These are phyloP conservation scores for Thymallus thymallus DNA, from an alignment of 2,113 vertebrate species.

Conservation along the genomic window DNA sequence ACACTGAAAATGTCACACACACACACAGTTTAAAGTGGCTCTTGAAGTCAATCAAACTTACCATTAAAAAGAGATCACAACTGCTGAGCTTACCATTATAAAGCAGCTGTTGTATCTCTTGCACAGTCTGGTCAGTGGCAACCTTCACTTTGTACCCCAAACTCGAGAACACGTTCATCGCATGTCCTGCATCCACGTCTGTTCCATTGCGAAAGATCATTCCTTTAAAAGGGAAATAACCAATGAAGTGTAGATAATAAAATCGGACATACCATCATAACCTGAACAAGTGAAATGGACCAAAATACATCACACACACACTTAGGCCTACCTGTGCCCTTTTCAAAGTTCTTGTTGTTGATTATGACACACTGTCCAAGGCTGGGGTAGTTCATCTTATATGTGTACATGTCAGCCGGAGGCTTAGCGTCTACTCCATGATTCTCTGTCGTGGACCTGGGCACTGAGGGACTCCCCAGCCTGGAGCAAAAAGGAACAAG, in stretches of 20 bases:
- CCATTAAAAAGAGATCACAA: neutral
- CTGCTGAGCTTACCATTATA: neutral
- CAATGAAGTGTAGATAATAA: neutral
- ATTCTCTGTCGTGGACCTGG: neutral
- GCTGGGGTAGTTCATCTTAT: slow-evolving; percentile 79
- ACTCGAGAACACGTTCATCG: slow-evolving; percentile 6
- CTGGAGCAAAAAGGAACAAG: neutral
- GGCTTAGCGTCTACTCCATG: slow-evolving; percentile 18
- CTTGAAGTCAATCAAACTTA: no score
- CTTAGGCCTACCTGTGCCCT: slow-evolving; percentile 62
- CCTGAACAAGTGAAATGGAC: neutral
- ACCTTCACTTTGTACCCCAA: slow-evolving; percentile 30
- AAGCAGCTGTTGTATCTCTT: slow-evolving; percentile 20
- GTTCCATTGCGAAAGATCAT: slow-evolving; percentile 41
- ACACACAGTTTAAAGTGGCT: no score
- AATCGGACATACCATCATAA: neutral
- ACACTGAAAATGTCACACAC: slow-evolving; percentile 59
- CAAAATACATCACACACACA: neutral
- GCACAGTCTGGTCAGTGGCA: slow-evolving; percentile 24
- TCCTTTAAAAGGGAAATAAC: slow-evolving; percentile 12
- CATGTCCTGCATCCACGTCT: slow-evolving; percentile 33
- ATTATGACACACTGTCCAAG: slow-evolving; percentile 81
- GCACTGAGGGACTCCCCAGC: neutral
- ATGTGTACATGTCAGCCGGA: slow-evolving; percentile 41
- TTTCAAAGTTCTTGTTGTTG: slow-evolving; percentile 85